Base-by-base conservation (phyloP, 2,797 vertebrate genomes). In the Vireo griseus region DNA sequence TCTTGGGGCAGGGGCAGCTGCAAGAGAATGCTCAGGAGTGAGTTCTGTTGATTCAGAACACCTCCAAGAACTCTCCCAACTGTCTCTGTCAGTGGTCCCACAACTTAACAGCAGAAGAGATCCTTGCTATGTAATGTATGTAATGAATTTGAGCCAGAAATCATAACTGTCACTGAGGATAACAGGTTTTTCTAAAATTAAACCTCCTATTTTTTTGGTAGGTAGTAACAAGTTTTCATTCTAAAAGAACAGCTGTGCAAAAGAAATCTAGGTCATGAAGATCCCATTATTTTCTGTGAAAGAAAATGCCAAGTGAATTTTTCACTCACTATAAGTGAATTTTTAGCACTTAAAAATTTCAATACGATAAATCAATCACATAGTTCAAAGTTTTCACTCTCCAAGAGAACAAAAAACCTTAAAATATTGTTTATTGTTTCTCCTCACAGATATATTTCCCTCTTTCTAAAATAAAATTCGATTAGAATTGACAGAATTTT, bases 41-140 rank as follows among this genome's bases (percentile, higher is more conserved):
- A 13, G 8, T 44, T n/a, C 6, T 55, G 17, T 5, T n/a, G 7
- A 10, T 44, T 51, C 9, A 47, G 16, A 88, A 25, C 3, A 71
- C 20, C 1, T 3, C 24, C 58, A 59, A 39, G 37, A 69, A 37
- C 11, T n/a, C 29, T 26, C 9, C 1, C 1, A 8, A 0, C 16
- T n/a, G 13, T 16, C 29, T 58, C 42, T 50, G 18, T 18, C 78
- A 84, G 45, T 4, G 19, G 9, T 10, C 3, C 4, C 42, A 25
- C 22, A 67, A 9, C n/a, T 33, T 80, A 25, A 5, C 8, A 55
- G 28, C 13, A 82, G 16, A 33, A 39, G 6, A 13, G 6, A 8
- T 16, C 6, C 44, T 48, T 25, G 13, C 18, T 54, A 8, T 9
- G 5, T 17, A 44, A 61, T 17, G 14, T 13, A 26, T 20, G 2